Evolutionary conservation across 2,113 vertebrate genomes (phyloP).

Genomic region (Guaruba guarouba): DNA sequence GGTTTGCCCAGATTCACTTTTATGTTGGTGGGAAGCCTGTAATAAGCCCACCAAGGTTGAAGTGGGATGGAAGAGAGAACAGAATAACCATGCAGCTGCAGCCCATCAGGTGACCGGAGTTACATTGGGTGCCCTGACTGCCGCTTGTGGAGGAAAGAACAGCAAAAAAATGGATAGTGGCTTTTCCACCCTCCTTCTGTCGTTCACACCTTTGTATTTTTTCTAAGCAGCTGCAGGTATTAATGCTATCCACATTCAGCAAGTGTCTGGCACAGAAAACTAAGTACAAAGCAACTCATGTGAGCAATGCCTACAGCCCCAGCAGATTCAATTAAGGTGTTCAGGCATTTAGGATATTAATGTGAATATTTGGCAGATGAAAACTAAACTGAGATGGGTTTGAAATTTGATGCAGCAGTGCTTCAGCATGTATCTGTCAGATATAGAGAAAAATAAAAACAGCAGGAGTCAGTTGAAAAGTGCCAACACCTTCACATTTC

Average conservation of each 20-base stretch:
- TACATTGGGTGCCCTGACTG: too few relatives aligned
- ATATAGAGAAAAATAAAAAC: neutral
- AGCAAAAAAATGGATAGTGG: neutral
- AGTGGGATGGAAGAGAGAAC: neutral
- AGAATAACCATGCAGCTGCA: neutral
- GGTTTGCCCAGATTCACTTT: neutral
- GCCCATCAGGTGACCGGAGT: neutral
- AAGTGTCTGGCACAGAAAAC: neutral
- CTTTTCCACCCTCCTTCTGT: neutral
- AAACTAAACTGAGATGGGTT: neutral
- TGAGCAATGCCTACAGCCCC: neutral
- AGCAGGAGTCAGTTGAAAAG: neutral
- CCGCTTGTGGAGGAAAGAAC: neutral
- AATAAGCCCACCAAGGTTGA: neutral
- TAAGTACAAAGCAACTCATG: neutral
- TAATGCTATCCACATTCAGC: neutral
- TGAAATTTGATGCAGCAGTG: neutral
- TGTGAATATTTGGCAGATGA: neutral
- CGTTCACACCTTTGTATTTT: neutral
- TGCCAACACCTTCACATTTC: neutral
- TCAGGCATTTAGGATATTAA: neutral
- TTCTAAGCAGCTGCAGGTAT: neutral
- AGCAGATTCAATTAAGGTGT: neutral
- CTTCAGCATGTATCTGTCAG: neutral
- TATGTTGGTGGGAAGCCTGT: neutral